A percentile compares a stretch with the other conserved stretches of the same genome.
Evolutionary conservation across 2,888 invertebrate species (phyloP).

Genomic region (Myopa testacea): DNA sequence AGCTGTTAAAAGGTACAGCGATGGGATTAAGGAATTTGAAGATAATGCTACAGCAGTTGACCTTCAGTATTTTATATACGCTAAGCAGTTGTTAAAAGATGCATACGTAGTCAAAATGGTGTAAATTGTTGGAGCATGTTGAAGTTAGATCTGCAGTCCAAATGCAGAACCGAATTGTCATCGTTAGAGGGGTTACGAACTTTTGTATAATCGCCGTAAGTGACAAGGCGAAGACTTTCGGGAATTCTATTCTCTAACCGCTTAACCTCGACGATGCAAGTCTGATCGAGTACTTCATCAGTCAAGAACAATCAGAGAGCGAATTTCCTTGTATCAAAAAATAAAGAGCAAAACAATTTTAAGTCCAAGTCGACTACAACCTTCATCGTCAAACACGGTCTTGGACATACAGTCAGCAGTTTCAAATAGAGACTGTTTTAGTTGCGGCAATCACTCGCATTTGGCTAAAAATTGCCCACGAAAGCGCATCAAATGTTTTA

Average conservation of each 20-base stretch:
- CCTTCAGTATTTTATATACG: no score
- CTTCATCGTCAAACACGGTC: neutral
- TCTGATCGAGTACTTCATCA: slow-evolving; percentile 44
- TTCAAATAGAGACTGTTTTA: neutral
- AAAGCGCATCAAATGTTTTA: slow-evolving; percentile 30
- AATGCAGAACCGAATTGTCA: slow-evolving; percentile 31
- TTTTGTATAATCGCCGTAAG: neutral
- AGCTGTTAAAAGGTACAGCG: neutral
- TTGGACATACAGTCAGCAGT: neutral
- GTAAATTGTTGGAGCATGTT: slow-evolving; percentile 27
- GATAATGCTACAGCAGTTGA: no score
- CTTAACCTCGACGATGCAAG: slow-evolving; percentile 40
- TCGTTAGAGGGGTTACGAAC: slow-evolving; percentile 19
- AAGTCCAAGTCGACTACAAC: neutral
- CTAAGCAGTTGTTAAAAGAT: no score
- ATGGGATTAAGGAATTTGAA: neutral
- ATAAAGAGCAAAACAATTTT: slow-evolving; percentile 23
- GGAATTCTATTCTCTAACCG: neutral
- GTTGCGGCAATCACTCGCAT: slow-evolving; percentile 24
- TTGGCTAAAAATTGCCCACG: slow-evolving; percentile 27
- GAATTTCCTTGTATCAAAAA: slow-evolving; percentile 39
- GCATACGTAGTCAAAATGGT: slow-evolving; percentile 18
- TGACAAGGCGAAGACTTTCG: no score
- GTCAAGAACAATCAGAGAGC: slow-evolving; percentile 16
- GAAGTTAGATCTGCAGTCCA: slow-evolving; percentile 16